Base-by-base conservation (phyloP, 1,140 invertebrate genomes). In the Rhynchophorus ferrugineus region DNA sequence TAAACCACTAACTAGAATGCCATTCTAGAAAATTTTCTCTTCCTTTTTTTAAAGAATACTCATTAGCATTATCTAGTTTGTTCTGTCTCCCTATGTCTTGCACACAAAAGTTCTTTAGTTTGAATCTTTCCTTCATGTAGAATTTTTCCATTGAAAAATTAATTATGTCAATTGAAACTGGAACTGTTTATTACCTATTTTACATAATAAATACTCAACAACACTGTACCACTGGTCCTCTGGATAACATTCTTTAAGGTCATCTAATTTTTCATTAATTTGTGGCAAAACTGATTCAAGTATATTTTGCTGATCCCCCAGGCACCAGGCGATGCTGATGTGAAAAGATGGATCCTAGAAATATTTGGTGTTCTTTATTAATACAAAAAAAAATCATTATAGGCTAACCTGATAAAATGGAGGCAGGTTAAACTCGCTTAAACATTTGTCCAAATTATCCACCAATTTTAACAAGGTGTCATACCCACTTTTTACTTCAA, bases 271-370 rank as follows among this genome's bases (percentile, higher is more conserved):
- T 1, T 57, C 41, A 52, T 70, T 71, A 16, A 79, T 64, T 24
- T 63, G 50, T 7, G 71, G 62, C 41, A 77, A 48, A 38, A n/a
- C 20, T 57, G 22, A 49, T 70, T 66, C 21, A 83, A 62, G 53
- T 71, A 65, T 6, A 69, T 59, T n/a, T 57, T 71, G 68, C 49
- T 75, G 65, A 67, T 85, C 74, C 6, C 81, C 83, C 54, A 80
- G 66, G 38, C 73, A 73, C 80, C 83, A 85, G 3, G 78, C 66
- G 47, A 85, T 72, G 64, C 83, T 85, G 49, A 84, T 73, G 57
- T 87, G 84, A 69, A 81, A 83, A 6, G 81, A 84, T 39, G 80
- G 78, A 63, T 83, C 72, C 83, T 85, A 59, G n/a, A 73, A 72
- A 67, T 59, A 37, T 8, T 37, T n/a, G 8, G 14, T 16, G 11